Evolutionary conservation across 2,797 vertebrate species (phyloP).

Genomic region (Simalia tracyae): DNA sequence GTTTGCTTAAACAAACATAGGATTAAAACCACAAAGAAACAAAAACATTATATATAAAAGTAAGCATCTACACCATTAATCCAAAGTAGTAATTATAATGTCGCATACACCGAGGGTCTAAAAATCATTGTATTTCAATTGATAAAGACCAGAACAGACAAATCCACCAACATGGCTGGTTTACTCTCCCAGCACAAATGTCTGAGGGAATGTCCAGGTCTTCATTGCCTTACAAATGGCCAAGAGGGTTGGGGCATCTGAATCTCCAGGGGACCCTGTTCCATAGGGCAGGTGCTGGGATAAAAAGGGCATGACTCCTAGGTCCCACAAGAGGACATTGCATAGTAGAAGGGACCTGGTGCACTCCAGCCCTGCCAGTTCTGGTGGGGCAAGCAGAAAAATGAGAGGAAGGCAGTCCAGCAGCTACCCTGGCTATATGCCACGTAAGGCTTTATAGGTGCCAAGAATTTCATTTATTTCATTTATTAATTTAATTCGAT

Average conservation of each 20-base stretch:
- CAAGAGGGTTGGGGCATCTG: background rate
- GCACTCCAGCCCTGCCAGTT: background rate
- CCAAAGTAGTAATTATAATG: background rate
- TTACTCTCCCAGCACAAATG: background rate
- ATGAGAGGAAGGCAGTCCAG: background rate
- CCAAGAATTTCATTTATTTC: background rate
- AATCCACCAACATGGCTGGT: background rate
- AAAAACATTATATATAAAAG: background rate
- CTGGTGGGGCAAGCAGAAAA: background rate
- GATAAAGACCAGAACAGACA: background rate
- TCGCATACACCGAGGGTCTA: background rate
- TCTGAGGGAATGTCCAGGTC: background rate
- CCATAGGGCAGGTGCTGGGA: background rate
- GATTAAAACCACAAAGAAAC: background rate
- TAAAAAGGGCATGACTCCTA: background rate
- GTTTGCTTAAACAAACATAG: background rate
- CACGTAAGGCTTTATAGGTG: background rate
- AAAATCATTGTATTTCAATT: background rate
- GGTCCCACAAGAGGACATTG: background rate
- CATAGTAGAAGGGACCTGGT: background rate
- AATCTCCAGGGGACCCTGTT: background rate
- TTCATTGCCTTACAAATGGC: background rate
- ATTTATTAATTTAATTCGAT: background rate
- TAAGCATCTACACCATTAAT: background rate
- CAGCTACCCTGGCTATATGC: background rate